Percentiles rank a stretch among this genome's conserved stretches.
Evolutionary conservation across 1,140 invertebrate genomes (phyloP).

Genomic region (Halyomorpha halys): DNA sequence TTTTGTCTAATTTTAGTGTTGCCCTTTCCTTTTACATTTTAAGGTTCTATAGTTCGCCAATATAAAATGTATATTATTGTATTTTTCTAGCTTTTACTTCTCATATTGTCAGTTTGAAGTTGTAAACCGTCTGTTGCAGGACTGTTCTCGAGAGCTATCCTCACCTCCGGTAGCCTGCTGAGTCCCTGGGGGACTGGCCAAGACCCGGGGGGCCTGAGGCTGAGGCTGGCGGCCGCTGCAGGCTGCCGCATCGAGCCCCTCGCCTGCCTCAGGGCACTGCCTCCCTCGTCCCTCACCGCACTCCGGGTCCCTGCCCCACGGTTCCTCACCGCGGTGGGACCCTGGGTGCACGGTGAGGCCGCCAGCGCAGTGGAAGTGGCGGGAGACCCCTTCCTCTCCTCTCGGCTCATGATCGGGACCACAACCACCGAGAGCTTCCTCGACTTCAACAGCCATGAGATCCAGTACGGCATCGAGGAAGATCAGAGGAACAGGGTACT

Average conservation of each 20-base stretch:
- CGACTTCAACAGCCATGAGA: slow-evolving; percentile 62
- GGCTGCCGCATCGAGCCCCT: slow-evolving; percentile 38
- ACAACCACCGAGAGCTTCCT: slow-evolving; percentile 64
- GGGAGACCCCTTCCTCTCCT: slow-evolving; percentile 56
- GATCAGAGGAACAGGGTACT: slow-evolving; percentile 31
- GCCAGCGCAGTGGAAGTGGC: slow-evolving; percentile 51
- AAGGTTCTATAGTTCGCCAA: too few relatives aligned
- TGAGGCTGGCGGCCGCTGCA: slow-evolving; percentile 58
- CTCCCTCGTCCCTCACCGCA: slow-evolving; percentile 48
- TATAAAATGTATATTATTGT: too few relatives aligned
- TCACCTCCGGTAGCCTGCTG: slow-evolving; percentile 77
- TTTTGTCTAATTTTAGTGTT: too few relatives aligned
- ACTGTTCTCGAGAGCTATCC: slow-evolving; percentile 68
- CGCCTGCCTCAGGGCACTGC: slow-evolving; percentile 42
- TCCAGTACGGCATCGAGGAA: slow-evolving; percentile 62
- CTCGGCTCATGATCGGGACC: slow-evolving; percentile 56
- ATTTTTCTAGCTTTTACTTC: too few relatives aligned
- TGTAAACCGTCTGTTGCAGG: slow-evolving; percentile 48
- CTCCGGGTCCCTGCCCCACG: slow-evolving; percentile 46
- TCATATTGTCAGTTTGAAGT: too few relatives aligned
- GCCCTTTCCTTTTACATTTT: too few relatives aligned
- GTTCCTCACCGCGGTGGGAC: slow-evolving; percentile 47
- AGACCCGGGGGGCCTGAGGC: slow-evolving; percentile 57
- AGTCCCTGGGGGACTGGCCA: slow-evolving; percentile 70
- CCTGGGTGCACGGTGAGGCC: slow-evolving; percentile 44